Conservation (phyloP, 2,888 invertebrate genomes). For the Conus canariensis region DNA sequence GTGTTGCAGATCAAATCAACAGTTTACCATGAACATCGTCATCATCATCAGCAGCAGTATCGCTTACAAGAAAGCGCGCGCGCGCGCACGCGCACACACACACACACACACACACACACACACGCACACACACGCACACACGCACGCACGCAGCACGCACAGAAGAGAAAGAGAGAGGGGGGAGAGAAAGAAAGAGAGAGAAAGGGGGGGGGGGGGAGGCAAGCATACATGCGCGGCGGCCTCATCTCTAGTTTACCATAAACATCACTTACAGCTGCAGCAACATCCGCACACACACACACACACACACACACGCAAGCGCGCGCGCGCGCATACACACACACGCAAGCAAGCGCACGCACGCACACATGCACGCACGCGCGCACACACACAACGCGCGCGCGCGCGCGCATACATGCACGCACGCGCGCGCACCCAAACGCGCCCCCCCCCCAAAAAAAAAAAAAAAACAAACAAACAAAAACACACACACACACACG, state of each 20-base stretch:
- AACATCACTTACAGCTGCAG: too few relatives aligned
- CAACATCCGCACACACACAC: background rate
- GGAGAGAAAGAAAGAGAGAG: too few relatives aligned
- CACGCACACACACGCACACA: background rate
- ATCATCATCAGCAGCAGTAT: too few relatives aligned
- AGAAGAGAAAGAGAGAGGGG: too few relatives aligned
- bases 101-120: conserved; percentile 13
- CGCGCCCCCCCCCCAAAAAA: background rate
- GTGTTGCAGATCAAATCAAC: too few relatives aligned
- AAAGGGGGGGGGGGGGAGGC: too few relatives aligned
- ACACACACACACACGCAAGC: too few relatives aligned
- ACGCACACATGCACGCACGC: too few relatives aligned
- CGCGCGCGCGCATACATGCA: background rate
- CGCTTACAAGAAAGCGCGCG: background rate
- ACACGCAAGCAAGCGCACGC: background rate
- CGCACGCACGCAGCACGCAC: too few relatives aligned
- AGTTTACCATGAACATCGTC: too few relatives aligned
- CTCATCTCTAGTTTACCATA: too few relatives aligned
- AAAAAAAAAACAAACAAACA: background rate
- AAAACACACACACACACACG: background rate
- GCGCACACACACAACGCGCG: background rate
- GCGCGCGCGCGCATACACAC: background rate
- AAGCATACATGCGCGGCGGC: too few relatives aligned
- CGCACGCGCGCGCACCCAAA: background rate
- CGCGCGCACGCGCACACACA: background rate